Evolutionary conservation across 2,888 invertebrate species (phyloP).

Genomic region (Apotomis betuletana): DNA sequence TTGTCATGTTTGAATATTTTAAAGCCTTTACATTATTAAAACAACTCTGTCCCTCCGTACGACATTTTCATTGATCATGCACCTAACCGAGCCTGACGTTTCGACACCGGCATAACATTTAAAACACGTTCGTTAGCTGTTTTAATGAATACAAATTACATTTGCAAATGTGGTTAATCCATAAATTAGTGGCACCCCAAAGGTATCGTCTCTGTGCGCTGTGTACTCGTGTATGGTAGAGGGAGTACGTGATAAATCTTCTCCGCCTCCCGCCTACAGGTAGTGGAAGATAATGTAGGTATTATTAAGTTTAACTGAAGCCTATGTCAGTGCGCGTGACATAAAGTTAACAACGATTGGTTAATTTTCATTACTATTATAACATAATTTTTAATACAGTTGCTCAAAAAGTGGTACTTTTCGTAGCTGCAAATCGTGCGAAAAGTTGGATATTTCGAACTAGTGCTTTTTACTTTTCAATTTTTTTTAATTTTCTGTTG

Average conservation of each 20-base stretch:
- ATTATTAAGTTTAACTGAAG: constrained; percentile 25
- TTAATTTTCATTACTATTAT: too few species aligned
- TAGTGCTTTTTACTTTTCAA: too few species aligned
- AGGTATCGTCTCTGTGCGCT: constrained; percentile 37
- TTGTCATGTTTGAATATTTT: not conserved
- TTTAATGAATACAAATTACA: constrained; percentile 82
- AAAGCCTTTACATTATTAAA: constrained; percentile 15
- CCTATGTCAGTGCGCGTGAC: not conserved
- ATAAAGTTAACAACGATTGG: not conserved
- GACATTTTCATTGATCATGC: constrained; percentile 28
- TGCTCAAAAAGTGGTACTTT: too few species aligned
- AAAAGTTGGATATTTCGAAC: too few species aligned
- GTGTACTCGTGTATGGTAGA: constrained; percentile 21
- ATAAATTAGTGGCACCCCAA: constrained; percentile 72
- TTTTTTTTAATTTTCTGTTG: too few species aligned
- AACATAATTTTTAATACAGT: too few species aligned
- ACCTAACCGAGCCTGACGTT: constrained; percentile 26
- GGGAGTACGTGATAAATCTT: constrained; percentile 44
- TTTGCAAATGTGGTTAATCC: constrained; percentile 82
- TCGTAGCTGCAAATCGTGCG: too few species aligned
- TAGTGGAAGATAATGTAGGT: constrained; percentile 34
- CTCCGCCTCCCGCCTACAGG: constrained; percentile 45
- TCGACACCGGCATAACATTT: constrained; percentile 33
- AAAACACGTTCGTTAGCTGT: constrained; percentile 61
- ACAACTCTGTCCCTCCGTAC: constrained; percentile 9